Evolutionary conservation across 2,888 invertebrate genomes (phyloP), one percentile per base, ranked within the genome.

Genomic region (Imbricaverruca yamaguchii): DNA sequence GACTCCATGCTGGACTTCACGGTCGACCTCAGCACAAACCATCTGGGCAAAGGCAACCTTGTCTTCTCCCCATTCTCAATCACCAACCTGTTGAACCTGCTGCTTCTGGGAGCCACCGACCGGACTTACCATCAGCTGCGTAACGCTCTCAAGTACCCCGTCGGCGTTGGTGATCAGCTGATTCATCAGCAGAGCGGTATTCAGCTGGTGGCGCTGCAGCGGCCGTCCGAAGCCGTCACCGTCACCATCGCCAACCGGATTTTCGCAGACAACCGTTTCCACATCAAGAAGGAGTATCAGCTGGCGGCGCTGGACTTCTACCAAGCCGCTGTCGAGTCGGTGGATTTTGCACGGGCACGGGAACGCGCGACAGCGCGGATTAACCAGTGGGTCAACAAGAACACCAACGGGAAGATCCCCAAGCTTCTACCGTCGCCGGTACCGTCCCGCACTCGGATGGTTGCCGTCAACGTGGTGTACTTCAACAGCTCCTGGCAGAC

Each of bases 401-500:
- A 81, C 10, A 84, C 84, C 1, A 53, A 89, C 83, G 91, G 90
- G 0, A 91, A 91, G 86, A 92, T 93, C 84, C 86, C 88, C 0
- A 87, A 89, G 56, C 90, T 93, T 82, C 85, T 93, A 25, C 86
- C 87, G n/a, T 87, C 89, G 0, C 85, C 89, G 0, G 91, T 92
- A 0, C 88, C 90, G 0, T 84, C 87, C 0, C 85, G 86, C 0
- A 92, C 93, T 0, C 90, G 88, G 82, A 88, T 92, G 12, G 91
- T 92, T 59, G 87, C 93, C 80, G 88, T 91, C 65, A 92, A 91
- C 84, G 92, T 93, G 0, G 88, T 93, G 55, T 92, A 92, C 86
- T 93, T 93, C 85, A 91, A 89, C 81, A 93, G 92, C 10, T 90
- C 91, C 83, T 93, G 93, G 93, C 88, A 90, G 84, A 86, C 88